Evolutionary conservation across 2,888 invertebrate genomes (phyloP).

Genomic region (Tenthredo mesomela): DNA sequence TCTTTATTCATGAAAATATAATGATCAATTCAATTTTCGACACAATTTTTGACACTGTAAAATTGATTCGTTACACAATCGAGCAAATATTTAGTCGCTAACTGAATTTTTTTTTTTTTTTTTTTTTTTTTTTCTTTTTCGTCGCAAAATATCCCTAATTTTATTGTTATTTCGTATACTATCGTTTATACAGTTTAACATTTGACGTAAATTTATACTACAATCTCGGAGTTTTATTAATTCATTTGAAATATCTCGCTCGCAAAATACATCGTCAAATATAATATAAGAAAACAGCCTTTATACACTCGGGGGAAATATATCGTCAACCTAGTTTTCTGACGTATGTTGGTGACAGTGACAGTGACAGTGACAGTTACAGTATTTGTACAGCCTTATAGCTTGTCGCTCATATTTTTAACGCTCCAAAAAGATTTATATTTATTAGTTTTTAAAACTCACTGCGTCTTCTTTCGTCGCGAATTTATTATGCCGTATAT

Average conservation of each 20-base stretch:
- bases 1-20: no score
- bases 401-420: neutral
- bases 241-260: no score
- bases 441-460: neutral
- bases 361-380: neutral
- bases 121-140: no score
- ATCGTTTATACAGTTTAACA: no score
- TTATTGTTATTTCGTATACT: no score
- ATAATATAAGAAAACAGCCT: neutral
- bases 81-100: no score
- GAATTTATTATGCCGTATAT: neutral
- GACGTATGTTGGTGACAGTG: neutral
- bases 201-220: no score
- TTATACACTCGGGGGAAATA: neutral
- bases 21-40: no score
- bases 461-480: neutral
- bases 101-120: neutral
- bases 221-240: no score
- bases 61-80: no score
- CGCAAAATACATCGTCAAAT: neutral
- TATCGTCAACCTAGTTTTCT: conserved; percentile 7
- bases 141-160: no score
- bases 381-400: neutral
- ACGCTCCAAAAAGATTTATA: neutral
- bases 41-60: no score